Percentiles rank a stretch among this genome's conserved stretches.
phyloP scores from a whole-genome alignment of 2,797 vertebrate species.

The Eulemur coronatus region DNA sequence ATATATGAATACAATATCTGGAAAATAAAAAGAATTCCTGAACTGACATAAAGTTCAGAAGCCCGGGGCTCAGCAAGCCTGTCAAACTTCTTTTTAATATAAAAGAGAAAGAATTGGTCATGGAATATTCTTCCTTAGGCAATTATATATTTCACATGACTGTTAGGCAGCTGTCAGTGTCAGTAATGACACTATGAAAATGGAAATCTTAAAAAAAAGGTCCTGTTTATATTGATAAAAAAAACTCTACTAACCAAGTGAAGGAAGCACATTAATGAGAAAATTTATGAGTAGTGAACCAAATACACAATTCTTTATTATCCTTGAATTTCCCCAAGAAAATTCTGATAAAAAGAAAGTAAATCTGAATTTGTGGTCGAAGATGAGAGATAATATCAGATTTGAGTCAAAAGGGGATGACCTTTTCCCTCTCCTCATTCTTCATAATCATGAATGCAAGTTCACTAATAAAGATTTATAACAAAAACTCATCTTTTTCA shows the following conservation, averaged over 20 bases:
- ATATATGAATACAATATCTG: constrained; percentile 69
- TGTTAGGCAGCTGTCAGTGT: constrained; percentile 72
- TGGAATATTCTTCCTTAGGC: constrained; percentile 70
- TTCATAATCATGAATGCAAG: neutral
- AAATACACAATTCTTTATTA: constrained; percentile 45
- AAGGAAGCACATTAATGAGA: constrained; percentile 55
- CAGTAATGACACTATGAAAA: constrained; percentile 72
- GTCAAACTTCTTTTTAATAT: constrained; percentile 79
- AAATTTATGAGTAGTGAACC: constrained; percentile 64
- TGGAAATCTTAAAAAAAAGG: constrained; percentile 62
- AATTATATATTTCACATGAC: constrained; percentile 70
- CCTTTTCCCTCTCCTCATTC: neutral
- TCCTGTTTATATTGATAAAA: constrained; percentile 74
- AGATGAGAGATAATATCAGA: neutral
- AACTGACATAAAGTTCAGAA: constrained; percentile 75
- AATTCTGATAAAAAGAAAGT: constrained; percentile 42
- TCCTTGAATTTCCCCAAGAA: constrained; percentile 40
- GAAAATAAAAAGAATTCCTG: constrained; percentile 72
- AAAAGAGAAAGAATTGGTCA: constrained; percentile 60
- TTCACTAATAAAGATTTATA: constrained; percentile 2
- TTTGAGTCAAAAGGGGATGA: neutral
- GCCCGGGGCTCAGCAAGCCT: constrained; percentile 61
- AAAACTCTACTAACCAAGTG: constrained; percentile 27
- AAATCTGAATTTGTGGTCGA: constrained; percentile 18
- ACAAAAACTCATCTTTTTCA: neutral